These are phyloP conservation scores for Scolanthus callimorphus DNA, from an alignment of 92 coral and sea anemone species.

Conservation along the genomic window DNA sequence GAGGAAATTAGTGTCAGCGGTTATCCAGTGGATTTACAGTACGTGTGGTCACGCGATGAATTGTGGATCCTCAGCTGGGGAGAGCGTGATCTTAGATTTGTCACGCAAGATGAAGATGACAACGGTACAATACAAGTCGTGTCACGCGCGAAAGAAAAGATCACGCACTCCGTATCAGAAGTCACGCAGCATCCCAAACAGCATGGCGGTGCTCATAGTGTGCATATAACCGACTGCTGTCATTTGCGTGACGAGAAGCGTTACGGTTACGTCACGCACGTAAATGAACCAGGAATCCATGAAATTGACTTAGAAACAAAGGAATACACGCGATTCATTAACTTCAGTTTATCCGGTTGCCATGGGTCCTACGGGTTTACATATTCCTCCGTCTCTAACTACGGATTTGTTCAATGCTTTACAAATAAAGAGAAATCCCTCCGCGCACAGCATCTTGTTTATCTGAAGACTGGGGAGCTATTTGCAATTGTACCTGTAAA, in stretches of 20 bases:
- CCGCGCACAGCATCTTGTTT: conserved; percentile 38
- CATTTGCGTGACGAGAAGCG: conserved; percentile 40
- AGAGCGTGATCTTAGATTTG: not conserved
- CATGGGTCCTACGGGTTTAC: conserved; percentile 59
- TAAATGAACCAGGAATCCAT: conserved; percentile 60
- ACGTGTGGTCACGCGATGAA: conserved; percentile 39
- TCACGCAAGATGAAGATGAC: conserved; percentile 66
- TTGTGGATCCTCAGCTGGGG: conserved; percentile 55
- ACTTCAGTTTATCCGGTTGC: conserved; percentile 46
- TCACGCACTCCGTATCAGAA: conserved; percentile 27
- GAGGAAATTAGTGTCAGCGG: conserved; percentile 29
- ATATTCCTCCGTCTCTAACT: conserved; percentile 21
- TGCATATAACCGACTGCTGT: conserved; percentile 53
- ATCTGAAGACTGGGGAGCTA: conserved; percentile 29
- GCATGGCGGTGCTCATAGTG: conserved; percentile 28
- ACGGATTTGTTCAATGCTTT: conserved; percentile 61
- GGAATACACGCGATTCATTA: conserved; percentile 45
- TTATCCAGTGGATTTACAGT: conserved; percentile 52
- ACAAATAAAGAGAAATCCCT: conserved; percentile 40
- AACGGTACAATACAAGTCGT: conserved; percentile 56
- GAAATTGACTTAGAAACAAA: conserved; percentile 47
- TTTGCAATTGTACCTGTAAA: conserved; percentile 22
- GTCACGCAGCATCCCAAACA: conserved; percentile 12
- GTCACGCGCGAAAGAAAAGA: conserved; percentile 36
- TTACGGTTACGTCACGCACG: conserved; percentile 63